Evolutionary conservation across 2,888 invertebrate species (phyloP), one percentile per base, ranked within the genome.

Genomic region (Schrankia costaestrigalis): DNA sequence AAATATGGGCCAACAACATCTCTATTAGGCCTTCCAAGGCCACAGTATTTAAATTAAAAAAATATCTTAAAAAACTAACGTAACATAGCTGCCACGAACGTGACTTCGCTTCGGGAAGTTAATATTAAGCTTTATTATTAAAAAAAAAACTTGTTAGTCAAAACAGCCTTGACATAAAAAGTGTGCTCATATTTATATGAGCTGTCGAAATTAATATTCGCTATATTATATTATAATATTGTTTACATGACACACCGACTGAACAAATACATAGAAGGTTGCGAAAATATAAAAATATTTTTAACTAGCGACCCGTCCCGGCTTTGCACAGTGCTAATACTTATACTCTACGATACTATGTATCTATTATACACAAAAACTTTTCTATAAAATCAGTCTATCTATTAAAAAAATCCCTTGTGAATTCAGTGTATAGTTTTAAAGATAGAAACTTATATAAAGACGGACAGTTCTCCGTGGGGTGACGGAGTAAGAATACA

Each of bases 141-240:
- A 32, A 15, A 33, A 31, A 28, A 37, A 26, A 26, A 38, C 18
- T 38, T 21, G 38, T 33, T 37, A 26, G 38, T 33, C 32, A 26
- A 7, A 3, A 18, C 11, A 25, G 25, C 38, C 38, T 38, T 33
- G 38, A 22, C 24, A 18, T 18, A 14, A 25, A 29, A 26, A 27
- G 7, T 19, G 22, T 34, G n/a, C n/a, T 29, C 25, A 11, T 25
- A 26, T 29, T 42, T 32, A 34, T 29, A 37, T 39, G 41, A 18
- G n/a, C 11, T 5, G n/a, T 14, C 17, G 13, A 38, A 42, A 47
- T 47, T 41, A 32, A n/a, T n/a, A n/a, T n/a, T n/a, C n/a, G n/a
- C n/a, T 17, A 8, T 25, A 13, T n/a, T 27, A 29, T 28, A 39
- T 30, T 11, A 30, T 35, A 33, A 33, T 25, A 30, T 32, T 11